Conservation (phyloP, 1,140 invertebrate genomes). For the Portunus trituberculatus region DNA sequence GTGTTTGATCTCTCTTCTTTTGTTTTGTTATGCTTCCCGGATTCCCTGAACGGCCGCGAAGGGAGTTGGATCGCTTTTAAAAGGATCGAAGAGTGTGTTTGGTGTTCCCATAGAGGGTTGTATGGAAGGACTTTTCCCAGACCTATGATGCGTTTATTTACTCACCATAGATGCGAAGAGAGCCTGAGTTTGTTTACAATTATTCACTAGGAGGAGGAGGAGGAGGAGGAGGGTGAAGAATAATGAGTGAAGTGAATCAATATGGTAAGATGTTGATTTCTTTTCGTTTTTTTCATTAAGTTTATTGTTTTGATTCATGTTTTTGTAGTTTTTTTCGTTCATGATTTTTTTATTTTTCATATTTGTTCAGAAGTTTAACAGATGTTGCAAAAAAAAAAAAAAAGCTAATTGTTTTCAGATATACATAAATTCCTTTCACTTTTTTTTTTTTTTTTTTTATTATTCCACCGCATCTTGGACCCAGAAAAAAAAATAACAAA, state of each 20-base stretch:
- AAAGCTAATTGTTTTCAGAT: too few species aligned
- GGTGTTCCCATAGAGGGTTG: background rate
- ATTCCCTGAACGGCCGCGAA: slow-evolving; percentile 47
- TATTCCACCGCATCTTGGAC: too few species aligned
- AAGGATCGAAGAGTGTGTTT: background rate
- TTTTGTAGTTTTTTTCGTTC: background rate
- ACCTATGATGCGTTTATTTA: background rate
- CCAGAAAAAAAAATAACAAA: too few species aligned
- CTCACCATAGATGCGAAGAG: background rate
- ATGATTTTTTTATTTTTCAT: background rate
- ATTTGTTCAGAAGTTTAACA: too few species aligned
- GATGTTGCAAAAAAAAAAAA: too few species aligned
- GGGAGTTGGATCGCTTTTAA: slow-evolving; percentile 50
- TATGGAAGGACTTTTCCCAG: background rate
- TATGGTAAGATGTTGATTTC: too few species aligned
- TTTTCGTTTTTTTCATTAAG: background rate
- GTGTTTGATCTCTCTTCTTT: slow-evolving; percentile 63
- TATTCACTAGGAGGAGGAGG: background rate
- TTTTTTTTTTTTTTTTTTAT: too few species aligned
- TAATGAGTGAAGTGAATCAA: background rate
- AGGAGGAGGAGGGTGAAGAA: background rate
- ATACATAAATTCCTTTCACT: too few species aligned
- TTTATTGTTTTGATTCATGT: background rate
- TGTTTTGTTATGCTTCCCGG: slow-evolving; percentile 65
- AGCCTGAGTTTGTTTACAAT: background rate